A percentile compares a stretch with the other conserved stretches of the same genome.
Conservation (phyloP, 2,797 vertebrate genomes). For the Rhinoraja longicauda region DNA sequence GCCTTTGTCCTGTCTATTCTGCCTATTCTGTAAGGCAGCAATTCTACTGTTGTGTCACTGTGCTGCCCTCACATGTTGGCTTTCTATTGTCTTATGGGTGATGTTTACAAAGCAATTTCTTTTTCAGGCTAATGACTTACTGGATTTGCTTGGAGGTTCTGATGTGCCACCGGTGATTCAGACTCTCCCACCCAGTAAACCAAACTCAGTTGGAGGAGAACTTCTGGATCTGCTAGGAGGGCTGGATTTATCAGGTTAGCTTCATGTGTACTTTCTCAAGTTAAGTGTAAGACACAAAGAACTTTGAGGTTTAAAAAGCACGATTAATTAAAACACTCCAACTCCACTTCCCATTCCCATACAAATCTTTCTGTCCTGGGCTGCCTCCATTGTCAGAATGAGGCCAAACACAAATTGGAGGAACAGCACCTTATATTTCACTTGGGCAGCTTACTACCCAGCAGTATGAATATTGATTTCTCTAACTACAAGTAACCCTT, state of each 20-base stretch:
- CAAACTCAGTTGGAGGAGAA: slow-evolving; percentile 82
- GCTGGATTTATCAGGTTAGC: slow-evolving; percentile 80
- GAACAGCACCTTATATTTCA: too few species aligned
- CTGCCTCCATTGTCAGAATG: too few species aligned
- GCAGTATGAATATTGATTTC: too few species aligned
- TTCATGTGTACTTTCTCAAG: background rate
- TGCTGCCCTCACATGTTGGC: background rate
- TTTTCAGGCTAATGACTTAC: slow-evolving; percentile 85
- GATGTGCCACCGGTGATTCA: slow-evolving; percentile 87
- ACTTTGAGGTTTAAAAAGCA: background rate
- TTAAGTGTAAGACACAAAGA: background rate
- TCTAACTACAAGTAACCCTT: too few species aligned
- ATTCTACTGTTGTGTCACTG: too few species aligned
- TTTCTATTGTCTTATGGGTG: background rate
- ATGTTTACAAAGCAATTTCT: slow-evolving; percentile 14
- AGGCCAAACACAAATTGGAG: too few species aligned
- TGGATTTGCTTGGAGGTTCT: slow-evolving; percentile 85
- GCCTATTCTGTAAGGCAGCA: too few species aligned
- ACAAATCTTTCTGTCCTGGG: too few species aligned
- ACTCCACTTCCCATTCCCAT: too few species aligned
- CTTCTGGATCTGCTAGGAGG: slow-evolving; percentile 92
- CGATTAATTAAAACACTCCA: too few species aligned
- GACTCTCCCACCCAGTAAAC: slow-evolving; percentile 77
- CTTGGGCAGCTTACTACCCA: too few species aligned
- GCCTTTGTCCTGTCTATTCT: too few species aligned